phyloP scores from a whole-genome alignment of 2,888 invertebrate species.

The Polia nebulosa region DNA sequence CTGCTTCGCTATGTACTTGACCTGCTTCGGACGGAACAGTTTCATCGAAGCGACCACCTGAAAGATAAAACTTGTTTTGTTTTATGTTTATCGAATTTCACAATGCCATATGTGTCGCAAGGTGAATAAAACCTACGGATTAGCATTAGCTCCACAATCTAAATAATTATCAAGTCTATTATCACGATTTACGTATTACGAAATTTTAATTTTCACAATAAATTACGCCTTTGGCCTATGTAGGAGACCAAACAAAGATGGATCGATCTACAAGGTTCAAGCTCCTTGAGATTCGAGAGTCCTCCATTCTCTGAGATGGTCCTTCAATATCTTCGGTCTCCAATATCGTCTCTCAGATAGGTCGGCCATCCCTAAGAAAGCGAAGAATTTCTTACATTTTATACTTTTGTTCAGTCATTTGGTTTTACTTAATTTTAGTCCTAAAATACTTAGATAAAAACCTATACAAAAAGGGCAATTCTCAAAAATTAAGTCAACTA shows the following conservation, averaged over 20 bases:
- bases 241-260: not conserved
- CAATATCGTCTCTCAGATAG: constrained; percentile 15
- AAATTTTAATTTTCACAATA: constrained; percentile 3
- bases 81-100: constrained; percentile 25
- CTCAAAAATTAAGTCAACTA: not conserved
- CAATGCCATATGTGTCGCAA: constrained; percentile 26
- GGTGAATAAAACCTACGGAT: constrained; percentile 34
- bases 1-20: constrained; percentile 79
- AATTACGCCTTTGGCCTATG: constrained; percentile 5
- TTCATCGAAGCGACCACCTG: constrained; percentile 83
- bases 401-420: not conserved
- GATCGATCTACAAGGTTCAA: constrained; percentile 3
- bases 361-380: not conserved
- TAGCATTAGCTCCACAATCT: constrained; percentile 37
- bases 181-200: constrained; percentile 19
- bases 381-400: not conserved
- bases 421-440: not conserved
- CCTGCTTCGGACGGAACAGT: constrained; percentile 82
- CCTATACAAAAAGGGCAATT: too few relatives aligned
- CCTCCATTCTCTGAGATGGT: not conserved
- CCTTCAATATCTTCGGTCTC: constrained; percentile 2
- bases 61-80: constrained; percentile 56
- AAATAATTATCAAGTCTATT: constrained; percentile 11
- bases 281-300: constrained; percentile 20
- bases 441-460: not conserved